phyloP scores from a whole-genome alignment of 2,113 vertebrate genomes.

The Dunckerocampus dactyliophorus region DNA sequence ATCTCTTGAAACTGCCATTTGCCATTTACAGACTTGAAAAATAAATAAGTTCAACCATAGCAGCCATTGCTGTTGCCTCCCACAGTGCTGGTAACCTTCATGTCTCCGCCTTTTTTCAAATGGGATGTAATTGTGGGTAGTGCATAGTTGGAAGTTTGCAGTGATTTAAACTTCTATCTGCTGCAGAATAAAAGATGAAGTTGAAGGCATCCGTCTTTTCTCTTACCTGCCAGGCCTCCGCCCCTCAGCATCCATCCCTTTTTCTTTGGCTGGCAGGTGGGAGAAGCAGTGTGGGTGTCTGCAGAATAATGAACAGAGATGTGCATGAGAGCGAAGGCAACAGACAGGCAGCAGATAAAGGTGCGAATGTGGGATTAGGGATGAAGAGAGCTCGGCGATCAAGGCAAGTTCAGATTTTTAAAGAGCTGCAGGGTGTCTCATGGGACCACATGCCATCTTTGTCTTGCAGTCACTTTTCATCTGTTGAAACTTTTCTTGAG shows the following conservation, averaged over 20 bases:
- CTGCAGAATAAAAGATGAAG: conserved; percentile 5
- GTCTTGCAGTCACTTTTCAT: conserved; percentile 9
- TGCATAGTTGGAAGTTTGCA: conserved; percentile 8
- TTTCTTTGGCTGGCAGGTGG: conserved; percentile 27
- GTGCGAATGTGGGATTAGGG: conserved; percentile 19
- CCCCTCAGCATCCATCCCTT: conserved; percentile 28
- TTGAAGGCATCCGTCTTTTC: conserved; percentile 36
- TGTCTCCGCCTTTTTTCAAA: conserved; percentile 15
- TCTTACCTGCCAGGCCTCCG: conserved; percentile 21
- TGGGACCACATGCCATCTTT: conserved; percentile 19
- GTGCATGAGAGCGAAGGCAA: conserved; percentile 1
- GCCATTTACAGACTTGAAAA: no score
- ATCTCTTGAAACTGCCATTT: no score
- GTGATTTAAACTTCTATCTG: not conserved
- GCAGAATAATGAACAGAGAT: conserved; percentile 27
- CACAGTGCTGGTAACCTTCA: not conserved
- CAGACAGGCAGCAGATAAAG: conserved; percentile 7
- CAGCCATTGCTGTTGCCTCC: not conserved
- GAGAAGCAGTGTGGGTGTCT: conserved; percentile 23
- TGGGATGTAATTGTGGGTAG: conserved; percentile 16
- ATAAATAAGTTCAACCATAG: no score
- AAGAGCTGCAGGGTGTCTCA: conserved; percentile 20
- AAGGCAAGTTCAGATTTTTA: conserved; percentile 28
- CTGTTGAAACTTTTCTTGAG: conserved; percentile 14
- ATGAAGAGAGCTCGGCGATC: conserved; percentile 10